Base-by-base conservation (phyloP, 2,888 invertebrate species). In the Steromphala cineraria region DNA sequence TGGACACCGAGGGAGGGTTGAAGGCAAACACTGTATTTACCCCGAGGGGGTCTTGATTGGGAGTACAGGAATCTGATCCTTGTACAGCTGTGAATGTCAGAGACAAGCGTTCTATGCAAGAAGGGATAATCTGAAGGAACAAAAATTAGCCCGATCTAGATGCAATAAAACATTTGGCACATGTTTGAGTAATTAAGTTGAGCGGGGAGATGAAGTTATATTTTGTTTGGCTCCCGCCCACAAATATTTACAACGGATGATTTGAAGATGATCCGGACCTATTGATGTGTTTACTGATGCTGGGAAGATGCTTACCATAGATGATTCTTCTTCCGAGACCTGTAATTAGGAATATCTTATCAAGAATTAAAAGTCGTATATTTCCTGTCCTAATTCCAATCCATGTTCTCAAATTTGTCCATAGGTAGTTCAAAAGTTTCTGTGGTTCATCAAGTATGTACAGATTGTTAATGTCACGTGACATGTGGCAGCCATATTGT, bases 141-240 rank as follows among this genome's bases (percentile, higher is more conserved):
- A 40, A 40, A 67, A 80, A 80, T 80, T 80, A 80, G 80, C 77
- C 56, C 40, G 81, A 81, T 78, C 78, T 78, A 19, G 78, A 74
- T 78, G 77, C 71, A 55, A 82, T 82, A 82, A 80, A 82, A 82
- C 82, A 78, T 78, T 75, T 78, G 80, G 82, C 80, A 75, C 82
- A 82, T 82, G 82, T 82, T 82, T 80, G 80, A 80, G 82, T 82
- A 82, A 82, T 82, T 82, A 82, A 82, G 77, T 53, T 77, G 55
- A 75, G 67, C 82, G 53, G 71, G 62, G 71, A 67, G 79, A 53
- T 67, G 77, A 56, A 80, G 80, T 67, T 55, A 53, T 82, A 67
- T 82, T 82, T 82, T 80, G 53, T 55, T 82, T 82, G 82, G 82
- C 82, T 80, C 82, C 77, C 82, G 28, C 82, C 82, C 82, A 82